A percentile compares a stretch with the other conserved stretches of the same genome.
These are phyloP conservation scores for Sus scrofa DNA, from an alignment of 2,113 vertebrate genomes.

Conservation along the genomic window DNA sequence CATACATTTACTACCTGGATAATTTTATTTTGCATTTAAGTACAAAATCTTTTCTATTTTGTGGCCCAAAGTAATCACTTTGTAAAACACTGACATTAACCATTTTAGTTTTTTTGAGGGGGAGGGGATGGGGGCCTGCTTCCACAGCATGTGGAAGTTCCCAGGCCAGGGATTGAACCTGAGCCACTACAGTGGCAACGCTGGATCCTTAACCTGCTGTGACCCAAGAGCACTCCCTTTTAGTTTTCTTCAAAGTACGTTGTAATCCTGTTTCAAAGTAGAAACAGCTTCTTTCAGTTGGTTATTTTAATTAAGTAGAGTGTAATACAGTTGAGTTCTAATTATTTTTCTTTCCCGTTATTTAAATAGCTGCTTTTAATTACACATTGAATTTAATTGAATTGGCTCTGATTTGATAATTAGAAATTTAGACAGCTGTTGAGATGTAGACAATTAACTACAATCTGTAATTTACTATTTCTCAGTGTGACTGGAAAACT, in stretches of 20 bases:
- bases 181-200: too few species aligned
- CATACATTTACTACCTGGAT: not conserved
- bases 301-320: slow-evolving; percentile 70
- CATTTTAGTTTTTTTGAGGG: slow-evolving; percentile 57
- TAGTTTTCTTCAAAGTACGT: slow-evolving; percentile 48
- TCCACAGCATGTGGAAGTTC: too few species aligned
- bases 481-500: not conserved
- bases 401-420: slow-evolving; percentile 51
- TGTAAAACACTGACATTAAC: not conserved
- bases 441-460: slow-evolving; percentile 18
- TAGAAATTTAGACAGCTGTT: not conserved
- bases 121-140: too few species aligned
- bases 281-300: slow-evolving; percentile 53
- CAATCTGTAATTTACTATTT: not conserved
- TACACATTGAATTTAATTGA: slow-evolving; percentile 74
- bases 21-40: slow-evolving; percentile 44
- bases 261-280: slow-evolving; percentile 33
- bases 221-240: not conserved
- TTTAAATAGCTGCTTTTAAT: slow-evolving; percentile 75
- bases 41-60: slow-evolving; percentile 33
- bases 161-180: too few species aligned
- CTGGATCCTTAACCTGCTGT: too few species aligned
- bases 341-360: slow-evolving; percentile 75
- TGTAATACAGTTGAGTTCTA: slow-evolving; percentile 69
- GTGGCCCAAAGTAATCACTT: not conserved